Evolutionary conservation across 2,888 invertebrate species (phyloP).

Genomic region (Rhaphigaster nebulosa): DNA sequence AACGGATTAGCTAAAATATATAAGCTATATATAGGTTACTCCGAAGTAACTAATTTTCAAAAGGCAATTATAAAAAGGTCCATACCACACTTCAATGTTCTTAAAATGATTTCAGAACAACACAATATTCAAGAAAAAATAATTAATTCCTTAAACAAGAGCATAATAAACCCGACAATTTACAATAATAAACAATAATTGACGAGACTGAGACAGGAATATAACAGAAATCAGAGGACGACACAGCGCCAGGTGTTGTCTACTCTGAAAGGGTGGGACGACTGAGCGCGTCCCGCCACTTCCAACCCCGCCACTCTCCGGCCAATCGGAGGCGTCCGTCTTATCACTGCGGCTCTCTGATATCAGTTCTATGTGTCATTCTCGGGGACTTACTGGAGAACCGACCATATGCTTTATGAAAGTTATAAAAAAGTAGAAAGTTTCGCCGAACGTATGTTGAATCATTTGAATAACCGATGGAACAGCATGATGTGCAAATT

Average conservation of each 20-base stretch:
- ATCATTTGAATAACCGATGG: background rate
- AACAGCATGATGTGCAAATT: background rate
- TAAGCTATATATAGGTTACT: background rate
- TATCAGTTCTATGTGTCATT: background rate
- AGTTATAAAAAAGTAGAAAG: background rate
- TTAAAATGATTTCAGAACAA: background rate
- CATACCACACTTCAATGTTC: background rate
- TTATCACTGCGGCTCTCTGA: background rate
- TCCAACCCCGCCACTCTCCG: slow-evolving; percentile 21
- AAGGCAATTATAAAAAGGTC: too few relatives aligned
- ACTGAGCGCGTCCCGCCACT: slow-evolving; percentile 20
- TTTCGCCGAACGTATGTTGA: background rate
- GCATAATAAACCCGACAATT: background rate
- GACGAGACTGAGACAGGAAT: background rate
- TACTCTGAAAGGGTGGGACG: background rate
- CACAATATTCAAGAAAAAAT: background rate
- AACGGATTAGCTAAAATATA: background rate
- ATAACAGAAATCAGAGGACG: background rate
- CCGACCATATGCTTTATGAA: slow-evolving; percentile 29
- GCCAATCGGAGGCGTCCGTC: background rate
- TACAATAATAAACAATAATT: background rate
- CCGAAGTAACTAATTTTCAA: background rate
- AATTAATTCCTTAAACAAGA: background rate
- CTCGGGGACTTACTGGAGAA: background rate
- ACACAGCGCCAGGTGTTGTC: background rate